phyloP scores from a whole-genome alignment of 2,113 vertebrate species.

The Heterotilapia buettikoferi region DNA sequence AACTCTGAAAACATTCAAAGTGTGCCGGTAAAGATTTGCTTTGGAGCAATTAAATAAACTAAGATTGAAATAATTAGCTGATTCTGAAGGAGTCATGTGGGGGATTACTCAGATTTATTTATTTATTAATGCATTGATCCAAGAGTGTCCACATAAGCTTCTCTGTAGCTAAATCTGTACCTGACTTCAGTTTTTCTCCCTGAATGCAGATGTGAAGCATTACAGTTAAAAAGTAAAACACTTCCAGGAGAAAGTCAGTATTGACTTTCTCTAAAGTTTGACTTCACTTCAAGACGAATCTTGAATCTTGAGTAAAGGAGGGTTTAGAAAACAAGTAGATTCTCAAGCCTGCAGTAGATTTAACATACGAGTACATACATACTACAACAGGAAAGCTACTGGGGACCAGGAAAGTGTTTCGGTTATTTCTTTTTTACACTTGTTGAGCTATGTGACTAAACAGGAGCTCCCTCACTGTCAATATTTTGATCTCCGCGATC shows the following conservation, averaged over 20 bases:
- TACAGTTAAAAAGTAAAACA: background rate
- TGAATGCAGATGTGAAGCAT: background rate
- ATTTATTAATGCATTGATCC: background rate
- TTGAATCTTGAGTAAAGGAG: background rate
- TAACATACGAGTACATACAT: background rate
- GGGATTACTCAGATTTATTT: background rate
- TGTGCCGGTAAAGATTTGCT: background rate
- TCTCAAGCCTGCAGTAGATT: background rate
- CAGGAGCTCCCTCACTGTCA: background rate
- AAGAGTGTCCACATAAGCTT: background rate
- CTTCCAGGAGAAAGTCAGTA: background rate
- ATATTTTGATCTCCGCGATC: background rate
- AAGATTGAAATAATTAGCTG: background rate
- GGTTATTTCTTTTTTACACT: slow-evolving; percentile 15
- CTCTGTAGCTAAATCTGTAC: background rate
- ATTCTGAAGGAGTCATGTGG: background rate
- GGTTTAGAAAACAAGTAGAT: background rate
- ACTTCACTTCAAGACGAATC: background rate
- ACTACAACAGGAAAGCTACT: background rate
- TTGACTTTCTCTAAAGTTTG: background rate
- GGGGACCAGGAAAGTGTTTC: background rate
- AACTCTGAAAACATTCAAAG: background rate
- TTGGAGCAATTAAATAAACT: background rate
- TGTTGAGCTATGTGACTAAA: background rate
- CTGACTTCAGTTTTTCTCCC: background rate